phyloP scores from a whole-genome alignment of 37 sponge, comb jelly and placozoan genomes.

The Bolinopsis microptera region DNA sequence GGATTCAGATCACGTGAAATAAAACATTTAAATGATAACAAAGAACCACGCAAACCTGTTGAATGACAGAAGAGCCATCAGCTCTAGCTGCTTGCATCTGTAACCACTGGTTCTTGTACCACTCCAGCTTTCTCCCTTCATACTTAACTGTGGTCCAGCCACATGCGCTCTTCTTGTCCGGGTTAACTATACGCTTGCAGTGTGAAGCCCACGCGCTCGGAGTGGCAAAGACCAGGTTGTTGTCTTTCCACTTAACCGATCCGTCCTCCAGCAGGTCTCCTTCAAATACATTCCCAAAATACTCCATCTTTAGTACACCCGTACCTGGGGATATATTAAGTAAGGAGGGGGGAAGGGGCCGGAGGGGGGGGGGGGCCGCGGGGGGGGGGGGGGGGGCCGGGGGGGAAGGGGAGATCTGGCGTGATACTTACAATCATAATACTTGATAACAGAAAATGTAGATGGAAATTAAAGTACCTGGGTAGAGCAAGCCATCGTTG shows the following conservation, averaged over 20 bases:
- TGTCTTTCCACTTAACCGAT: conserved; percentile 70
- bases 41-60: neutral
- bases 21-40: no score
- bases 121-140: conserved; percentile 84
- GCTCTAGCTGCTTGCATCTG: conserved; percentile 71
- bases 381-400: no score
- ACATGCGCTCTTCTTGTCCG: conserved; percentile 80
- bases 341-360: neutral
- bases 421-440: no score
- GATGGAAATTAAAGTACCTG: no score
- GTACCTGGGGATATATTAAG: neutral
- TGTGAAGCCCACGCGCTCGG: conserved; percentile 86
- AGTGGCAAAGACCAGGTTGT: conserved; percentile 72
- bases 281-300: conserved; percentile 69
- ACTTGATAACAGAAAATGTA: no score
- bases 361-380: no score
- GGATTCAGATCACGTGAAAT: no score
- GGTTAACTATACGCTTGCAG: conserved; percentile 81
- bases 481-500: conserved; percentile 15
- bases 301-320: conserved; percentile 57
- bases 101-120: conserved; percentile 81
- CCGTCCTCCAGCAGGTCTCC: conserved; percentile 82
- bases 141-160: conserved; percentile 85
- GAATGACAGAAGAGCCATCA: neutral
- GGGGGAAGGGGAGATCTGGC: no score